A percentile compares a stretch with the other conserved stretches of the same genome.
phyloP scores from a whole-genome alignment of 2,888 invertebrate species.

The Drosophila nigricruria region DNA sequence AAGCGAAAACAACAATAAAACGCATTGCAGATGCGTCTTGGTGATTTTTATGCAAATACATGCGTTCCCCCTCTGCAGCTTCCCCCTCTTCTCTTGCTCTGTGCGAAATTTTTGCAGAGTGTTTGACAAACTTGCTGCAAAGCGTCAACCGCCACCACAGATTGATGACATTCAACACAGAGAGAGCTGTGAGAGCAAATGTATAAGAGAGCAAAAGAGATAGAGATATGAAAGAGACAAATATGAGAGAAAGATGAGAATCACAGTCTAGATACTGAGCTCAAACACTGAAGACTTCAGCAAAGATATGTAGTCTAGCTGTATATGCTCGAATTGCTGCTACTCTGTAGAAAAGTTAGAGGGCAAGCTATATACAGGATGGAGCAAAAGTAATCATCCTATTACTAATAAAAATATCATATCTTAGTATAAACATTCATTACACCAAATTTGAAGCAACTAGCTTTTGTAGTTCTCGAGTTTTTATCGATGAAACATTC shows the following conservation, averaged over 20 bases:
- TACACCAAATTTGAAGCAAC: background rate
- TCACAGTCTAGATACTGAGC: background rate
- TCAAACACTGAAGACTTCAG: background rate
- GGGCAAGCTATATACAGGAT: no score
- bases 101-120: constrained; percentile 31
- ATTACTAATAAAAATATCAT: no score
- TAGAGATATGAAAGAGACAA: background rate
- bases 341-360: constrained; percentile 8
- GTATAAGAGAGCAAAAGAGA: background rate
- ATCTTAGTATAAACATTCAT: background rate
- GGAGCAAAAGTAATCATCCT: no score
- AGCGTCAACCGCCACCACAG: constrained; percentile 67
- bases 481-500: background rate
- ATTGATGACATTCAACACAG: constrained; percentile 64
- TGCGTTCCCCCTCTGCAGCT: background rate
- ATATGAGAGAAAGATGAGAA: background rate
- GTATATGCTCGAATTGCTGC: background rate
- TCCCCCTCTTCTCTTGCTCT: background rate
- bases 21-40: constrained; percentile 60
- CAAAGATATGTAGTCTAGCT: background rate
- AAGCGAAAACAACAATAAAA: constrained; percentile 9
- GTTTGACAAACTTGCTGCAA: constrained; percentile 70
- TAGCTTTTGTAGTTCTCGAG: background rate
- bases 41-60: constrained; percentile 69
- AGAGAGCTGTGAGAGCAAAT: background rate